Evolutionary conservation across 2,113 vertebrate species (phyloP).

Genomic region (Motacilla tschutschensis): DNA sequence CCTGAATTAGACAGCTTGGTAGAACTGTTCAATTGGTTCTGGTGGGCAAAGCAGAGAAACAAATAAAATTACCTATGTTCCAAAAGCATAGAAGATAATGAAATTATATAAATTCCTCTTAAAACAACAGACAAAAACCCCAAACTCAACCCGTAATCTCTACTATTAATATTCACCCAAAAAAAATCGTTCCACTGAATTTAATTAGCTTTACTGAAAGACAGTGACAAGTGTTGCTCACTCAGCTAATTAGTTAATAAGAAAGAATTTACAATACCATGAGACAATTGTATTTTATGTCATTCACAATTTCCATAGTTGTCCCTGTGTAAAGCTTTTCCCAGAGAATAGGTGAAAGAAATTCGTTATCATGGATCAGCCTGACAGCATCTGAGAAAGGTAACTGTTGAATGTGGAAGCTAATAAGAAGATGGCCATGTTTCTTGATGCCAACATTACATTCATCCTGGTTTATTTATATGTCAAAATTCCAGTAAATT

Average conservation of each 20-base stretch:
- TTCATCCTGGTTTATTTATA: background rate
- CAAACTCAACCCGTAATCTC: rapidly evolving
- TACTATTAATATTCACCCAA: background rate
- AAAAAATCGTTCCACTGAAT: background rate
- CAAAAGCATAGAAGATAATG: background rate
- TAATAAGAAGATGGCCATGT: background rate
- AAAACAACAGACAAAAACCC: background rate
- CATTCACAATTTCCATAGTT: background rate
- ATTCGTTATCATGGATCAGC: background rate
- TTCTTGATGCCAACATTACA: background rate
- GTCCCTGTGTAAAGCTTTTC: background rate
- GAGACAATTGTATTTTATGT: background rate
- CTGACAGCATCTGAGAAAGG: background rate
- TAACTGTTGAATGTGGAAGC: background rate
- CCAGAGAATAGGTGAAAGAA: background rate
- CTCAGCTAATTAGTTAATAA: background rate
- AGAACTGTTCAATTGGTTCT: background rate
- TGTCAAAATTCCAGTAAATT: background rate
- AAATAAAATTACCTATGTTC: background rate
- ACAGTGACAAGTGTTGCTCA: background rate
- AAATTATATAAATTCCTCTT: background rate
- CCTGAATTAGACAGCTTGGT: background rate
- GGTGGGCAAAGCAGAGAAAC: background rate
- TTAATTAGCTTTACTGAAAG: background rate
- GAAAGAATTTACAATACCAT: background rate